These are phyloP conservation scores for Physocephala rufipes DNA, from an alignment of 2,888 invertebrate species.

Conservation along the genomic window DNA sequence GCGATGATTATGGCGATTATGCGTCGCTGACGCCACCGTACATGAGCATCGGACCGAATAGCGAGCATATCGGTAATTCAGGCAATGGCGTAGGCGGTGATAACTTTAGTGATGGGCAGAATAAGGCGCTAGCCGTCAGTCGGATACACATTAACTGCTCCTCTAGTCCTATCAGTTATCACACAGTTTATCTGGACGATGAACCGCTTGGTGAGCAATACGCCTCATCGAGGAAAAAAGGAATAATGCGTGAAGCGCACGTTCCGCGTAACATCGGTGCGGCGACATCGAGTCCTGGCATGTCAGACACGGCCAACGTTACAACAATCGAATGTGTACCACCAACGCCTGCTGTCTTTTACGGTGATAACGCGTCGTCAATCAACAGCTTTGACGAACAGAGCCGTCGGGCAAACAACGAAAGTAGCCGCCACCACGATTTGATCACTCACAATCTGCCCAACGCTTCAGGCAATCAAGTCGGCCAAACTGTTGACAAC, in stretches of 20 bases:
- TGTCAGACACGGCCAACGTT: constrained; percentile 20
- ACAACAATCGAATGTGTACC: constrained; percentile 27
- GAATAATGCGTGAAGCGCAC: constrained; percentile 1
- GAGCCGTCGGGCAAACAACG: constrained; percentile 27
- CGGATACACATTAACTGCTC: constrained; percentile 62
- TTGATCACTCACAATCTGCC: constrained; percentile 46
- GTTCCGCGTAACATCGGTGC: constrained; percentile 7
- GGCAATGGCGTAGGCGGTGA: constrained; percentile 34
- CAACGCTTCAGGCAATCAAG: constrained; percentile 41
- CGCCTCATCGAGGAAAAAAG: constrained; percentile 29
- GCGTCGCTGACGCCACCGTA: constrained; percentile 55
- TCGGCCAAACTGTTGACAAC: constrained; percentile 56
- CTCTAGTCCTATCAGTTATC: constrained; percentile 59
- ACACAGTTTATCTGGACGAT: constrained; percentile 58
- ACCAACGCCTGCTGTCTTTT: background rate
- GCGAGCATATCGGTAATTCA: background rate
- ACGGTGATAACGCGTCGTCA: background rate
- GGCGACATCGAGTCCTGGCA: background rate
- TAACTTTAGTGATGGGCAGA: constrained; percentile 25
- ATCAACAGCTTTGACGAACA: background rate
- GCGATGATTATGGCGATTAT: constrained; percentile 56
- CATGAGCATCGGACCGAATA: constrained; percentile 21
- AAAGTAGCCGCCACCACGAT: constrained; percentile 50
- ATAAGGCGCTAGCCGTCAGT: constrained; percentile 52
- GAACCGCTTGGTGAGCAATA: constrained; percentile 57